phyloP scores from a whole-genome alignment of 37 sponge, comb jelly and placozoan species.

The Oopsacas minuta region DNA sequence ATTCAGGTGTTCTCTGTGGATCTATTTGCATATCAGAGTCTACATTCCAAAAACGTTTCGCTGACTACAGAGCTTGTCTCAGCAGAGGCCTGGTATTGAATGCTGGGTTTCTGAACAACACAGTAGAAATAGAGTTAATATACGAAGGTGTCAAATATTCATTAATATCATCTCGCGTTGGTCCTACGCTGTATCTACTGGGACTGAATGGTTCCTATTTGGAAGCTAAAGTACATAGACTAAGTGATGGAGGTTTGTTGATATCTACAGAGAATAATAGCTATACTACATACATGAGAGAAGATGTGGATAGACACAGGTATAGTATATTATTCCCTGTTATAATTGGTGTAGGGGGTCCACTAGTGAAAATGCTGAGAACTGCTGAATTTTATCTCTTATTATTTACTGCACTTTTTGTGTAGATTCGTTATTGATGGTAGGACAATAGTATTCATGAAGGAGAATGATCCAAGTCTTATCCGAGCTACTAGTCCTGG shows the following conservation, averaged over 20 bases:
- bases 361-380: no score
- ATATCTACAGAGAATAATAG: conserved; percentile 62
- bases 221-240: conserved; percentile 58
- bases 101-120: conserved; percentile 65
- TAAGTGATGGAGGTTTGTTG: conserved; percentile 76
- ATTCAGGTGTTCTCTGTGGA: conserved; percentile 68
- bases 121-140: conserved; percentile 79
- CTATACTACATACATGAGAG: conserved; percentile 78
- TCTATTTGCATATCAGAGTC: conserved; percentile 74
- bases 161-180: conserved; percentile 33
- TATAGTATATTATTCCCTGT: no score
- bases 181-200: conserved; percentile 39
- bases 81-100: conserved; percentile 82
- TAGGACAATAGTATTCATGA: conserved; percentile 83
- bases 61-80: conserved; percentile 66
- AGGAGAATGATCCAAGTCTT: conserved; percentile 83
- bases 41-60: conserved; percentile 73
- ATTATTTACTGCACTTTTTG: background rate
- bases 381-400: background rate
- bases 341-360: no score
- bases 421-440: conserved; percentile 65
- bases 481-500: conserved; percentile 80
- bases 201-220: conserved; percentile 62
- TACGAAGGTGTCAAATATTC: conserved; percentile 68
- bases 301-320: conserved; percentile 57